Evolutionary conservation across 37 sponge, comb jelly and placozoan genomes (phyloP), one percentile per base, ranked within the genome.

Genomic region (Crambe crambe): DNA sequence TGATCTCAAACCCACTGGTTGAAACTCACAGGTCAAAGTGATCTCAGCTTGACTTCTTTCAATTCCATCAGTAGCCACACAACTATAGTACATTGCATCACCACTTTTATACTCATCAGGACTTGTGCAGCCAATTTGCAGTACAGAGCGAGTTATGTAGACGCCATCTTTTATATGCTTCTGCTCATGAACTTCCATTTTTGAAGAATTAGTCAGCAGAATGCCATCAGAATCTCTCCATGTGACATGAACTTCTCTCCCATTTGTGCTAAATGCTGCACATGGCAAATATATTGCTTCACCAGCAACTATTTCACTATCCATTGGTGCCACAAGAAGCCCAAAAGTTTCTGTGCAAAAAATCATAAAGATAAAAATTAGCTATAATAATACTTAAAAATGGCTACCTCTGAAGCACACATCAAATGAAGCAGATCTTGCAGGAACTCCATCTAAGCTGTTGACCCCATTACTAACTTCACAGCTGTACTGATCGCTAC

Each of bases 191-290:
- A 70, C 71, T 35, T 41, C 39, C 8, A 40, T 37, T 42, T 27
- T 70, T 38, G 71, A 40, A 42, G 43, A 5, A n/a, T 42, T n/a
- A n/a, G 18, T n/a, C 1, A 40, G 1, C 3, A 25, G 43, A 23
- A 4, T 18, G 10, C 27, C 43, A n/a, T 9, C 25, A 9, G 43
- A 41, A 2, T 35, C 1, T 2, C 2, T 38, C 42, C 42, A 73
- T 35, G 57, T 30, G 5, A 42, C 10, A 6, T 51, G 47, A 31
- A 36, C 32, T 27, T 56, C 6, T 1, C 42, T 73, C 4, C 42
- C 39, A 3, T 41, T n/a, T 23, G 74, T 73, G 36, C 42, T 73
- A 57, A 31, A 73, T 20, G 56, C 74, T 21, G 42, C 74, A 42
- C 74, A 73, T 56, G 56, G 27, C 3, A 73, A 23, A 6, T 17